Conservation (phyloP, 1,140 invertebrate genomes). For the Mactra quadrangularis region DNA sequence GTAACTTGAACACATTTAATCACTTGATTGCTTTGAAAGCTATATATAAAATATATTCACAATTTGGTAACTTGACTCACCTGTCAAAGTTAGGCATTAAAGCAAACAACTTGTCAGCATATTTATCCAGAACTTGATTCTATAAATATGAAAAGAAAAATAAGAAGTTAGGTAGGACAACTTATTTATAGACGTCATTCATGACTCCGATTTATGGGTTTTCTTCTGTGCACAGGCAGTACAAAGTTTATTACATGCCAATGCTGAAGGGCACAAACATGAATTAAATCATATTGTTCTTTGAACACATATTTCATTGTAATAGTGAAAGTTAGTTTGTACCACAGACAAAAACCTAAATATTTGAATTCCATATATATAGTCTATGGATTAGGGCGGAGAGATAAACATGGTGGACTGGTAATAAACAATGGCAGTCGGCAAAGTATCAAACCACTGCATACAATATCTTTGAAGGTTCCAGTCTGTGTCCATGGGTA, state of each 20-base stretch:
- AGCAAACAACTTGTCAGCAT: slow-evolving; percentile 35
- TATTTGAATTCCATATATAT: no score
- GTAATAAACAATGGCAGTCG: no score
- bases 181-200: neutral
- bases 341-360: no score
- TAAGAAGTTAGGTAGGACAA: neutral
- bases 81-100: slow-evolving; percentile 41
- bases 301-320: neutral
- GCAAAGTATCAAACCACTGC: no score
- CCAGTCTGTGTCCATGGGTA: no score
- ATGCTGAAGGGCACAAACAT: neutral
- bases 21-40: neutral
- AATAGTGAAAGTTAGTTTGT: no score
- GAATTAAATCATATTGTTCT: neutral
- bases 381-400: no score
- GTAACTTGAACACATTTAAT: neutral
- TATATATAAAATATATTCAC: neutral
- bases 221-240: neutral
- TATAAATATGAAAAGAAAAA: slow-evolving; percentile 2
- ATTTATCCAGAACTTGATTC: slow-evolving; percentile 15
- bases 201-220: neutral
- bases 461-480: no score
- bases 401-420: no score
- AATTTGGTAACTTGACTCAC: neutral
- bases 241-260: neutral